Base-by-base conservation (phyloP, 2,888 invertebrate genomes). In the Xanthia togata region DNA sequence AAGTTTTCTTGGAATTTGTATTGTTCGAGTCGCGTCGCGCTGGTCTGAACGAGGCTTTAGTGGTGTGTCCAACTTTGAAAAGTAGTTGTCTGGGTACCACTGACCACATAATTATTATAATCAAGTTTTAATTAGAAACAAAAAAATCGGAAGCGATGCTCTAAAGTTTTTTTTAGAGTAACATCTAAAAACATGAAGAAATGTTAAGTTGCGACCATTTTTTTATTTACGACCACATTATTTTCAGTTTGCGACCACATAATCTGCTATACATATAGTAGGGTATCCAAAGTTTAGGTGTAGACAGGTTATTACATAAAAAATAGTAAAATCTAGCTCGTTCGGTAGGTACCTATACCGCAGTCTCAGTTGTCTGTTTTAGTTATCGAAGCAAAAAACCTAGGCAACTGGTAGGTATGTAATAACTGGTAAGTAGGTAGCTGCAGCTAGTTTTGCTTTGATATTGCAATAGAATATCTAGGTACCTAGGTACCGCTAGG, bases 401-500 rank as follows among this genome's bases (percentile, higher is more conserved):
- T 41, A 38, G 23, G 38, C 50, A 31, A 41, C 59, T 17, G 17
- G 59, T 4, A 59, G 26, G 35, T 2, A 69, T 3, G 17, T 26
- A 57, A 31, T 12, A 14, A 4, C n/a, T 57, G 12, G 17, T 35
- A 38, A 8, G 23, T 35, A 38, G 11, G 23, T 59, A 23, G 6
- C 6, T 59, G n/a, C 26, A 14, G 20, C 1, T 2, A 6, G 31
- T n/a, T 76, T 55, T 59, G 3, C 31, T 59, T 31, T 41, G 4
- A 44, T 47, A 55, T 80, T 78, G 62, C 77, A 73, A 80, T 38
- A 78, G 38, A 53, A 63, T 62, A 41, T 5, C 11, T 67, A 53
- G 9, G 20, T 41, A 50, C 8, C n/a, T n/a, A n/a, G n/a, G n/a
- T n/a, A n/a, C n/a, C 17, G 35, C 20, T 31, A 31, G 35, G n/a